Conservation (phyloP, 2,888 invertebrate genomes). For the Piscicola geometra region DNA sequence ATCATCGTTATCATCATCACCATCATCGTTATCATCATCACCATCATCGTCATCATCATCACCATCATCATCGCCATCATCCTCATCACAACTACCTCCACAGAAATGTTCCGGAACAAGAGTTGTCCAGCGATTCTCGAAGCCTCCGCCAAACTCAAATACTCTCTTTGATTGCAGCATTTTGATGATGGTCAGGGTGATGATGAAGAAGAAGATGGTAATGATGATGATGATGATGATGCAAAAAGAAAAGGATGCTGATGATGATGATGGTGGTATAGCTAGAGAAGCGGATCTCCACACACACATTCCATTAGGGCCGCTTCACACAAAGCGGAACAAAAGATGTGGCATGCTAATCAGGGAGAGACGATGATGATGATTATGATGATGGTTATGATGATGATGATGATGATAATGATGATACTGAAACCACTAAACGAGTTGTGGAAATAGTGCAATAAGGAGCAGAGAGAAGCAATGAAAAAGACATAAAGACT, state of each 20-base stretch:
- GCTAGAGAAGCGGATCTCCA: too few relatives aligned
- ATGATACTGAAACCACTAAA: too few relatives aligned
- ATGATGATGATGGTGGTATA: too few relatives aligned
- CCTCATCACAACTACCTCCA: neutral
- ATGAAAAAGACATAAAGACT: too few relatives aligned
- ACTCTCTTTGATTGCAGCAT: neutral
- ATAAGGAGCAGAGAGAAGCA: too few relatives aligned
- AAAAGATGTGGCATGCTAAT: too few relatives aligned
- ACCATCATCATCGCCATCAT: slow-evolving; percentile 8
- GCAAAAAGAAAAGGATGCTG: neutral
- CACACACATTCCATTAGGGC: too few relatives aligned
- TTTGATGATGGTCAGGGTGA: slow-evolving; percentile 57
- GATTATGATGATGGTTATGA: too few relatives aligned
- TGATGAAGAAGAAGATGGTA: slow-evolving; percentile 2
- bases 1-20: neutral
- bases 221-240: neutral
- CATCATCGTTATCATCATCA: slow-evolving; percentile 8
- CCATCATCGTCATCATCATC: slow-evolving; percentile 1
- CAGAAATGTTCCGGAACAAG: slow-evolving; percentile 88
- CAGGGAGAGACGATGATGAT: too few relatives aligned
- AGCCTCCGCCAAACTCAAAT: slow-evolving; percentile 72
- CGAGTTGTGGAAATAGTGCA: too few relatives aligned
- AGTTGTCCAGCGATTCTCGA: slow-evolving; percentile 95
- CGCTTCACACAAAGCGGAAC: too few relatives aligned
- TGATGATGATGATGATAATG: too few relatives aligned